Conservation (phyloP, 1,140 invertebrate species). For the Zophobas morio region DNA sequence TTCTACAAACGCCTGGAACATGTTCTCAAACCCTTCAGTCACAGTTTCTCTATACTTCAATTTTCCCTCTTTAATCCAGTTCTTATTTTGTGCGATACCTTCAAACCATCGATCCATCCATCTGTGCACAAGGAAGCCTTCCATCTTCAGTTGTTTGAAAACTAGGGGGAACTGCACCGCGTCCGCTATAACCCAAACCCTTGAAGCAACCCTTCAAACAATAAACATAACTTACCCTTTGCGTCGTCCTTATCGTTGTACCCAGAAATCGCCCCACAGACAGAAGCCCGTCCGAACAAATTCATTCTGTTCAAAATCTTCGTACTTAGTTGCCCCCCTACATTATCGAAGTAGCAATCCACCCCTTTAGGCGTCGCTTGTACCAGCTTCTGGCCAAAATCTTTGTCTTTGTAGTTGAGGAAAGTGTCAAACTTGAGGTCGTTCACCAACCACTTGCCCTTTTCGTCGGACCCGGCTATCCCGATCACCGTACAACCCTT, state of each 20-base stretch:
- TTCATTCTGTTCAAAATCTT: slow-evolving; percentile 76
- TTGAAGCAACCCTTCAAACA: background rate
- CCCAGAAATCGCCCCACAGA: slow-evolving; percentile 77
- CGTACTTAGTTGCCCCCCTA: slow-evolving; percentile 78
- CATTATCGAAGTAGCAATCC: slow-evolving; percentile 83
- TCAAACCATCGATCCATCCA: slow-evolving; percentile 74
- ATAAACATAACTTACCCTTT: slow-evolving; percentile 59
- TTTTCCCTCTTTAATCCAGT: slow-evolving; percentile 78
- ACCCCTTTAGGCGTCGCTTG: slow-evolving; percentile 77
- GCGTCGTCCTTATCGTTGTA: slow-evolving; percentile 70
- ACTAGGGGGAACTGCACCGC: slow-evolving; percentile 65
- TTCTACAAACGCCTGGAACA: slow-evolving; percentile 76
- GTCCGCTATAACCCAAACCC: slow-evolving; percentile 67
- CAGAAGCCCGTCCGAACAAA: slow-evolving; percentile 72
- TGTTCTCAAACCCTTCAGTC: slow-evolving; percentile 77
- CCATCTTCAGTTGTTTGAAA: slow-evolving; percentile 73
- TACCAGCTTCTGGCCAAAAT: slow-evolving; percentile 71
- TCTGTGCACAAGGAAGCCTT: slow-evolving; percentile 76
- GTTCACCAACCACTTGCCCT: slow-evolving; percentile 77
- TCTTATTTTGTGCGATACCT: slow-evolving; percentile 73
- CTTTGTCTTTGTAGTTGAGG: slow-evolving; percentile 78
- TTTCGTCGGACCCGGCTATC: slow-evolving; percentile 78
- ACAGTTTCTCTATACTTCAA: slow-evolving; percentile 75
- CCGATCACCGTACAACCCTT: slow-evolving; percentile 80
- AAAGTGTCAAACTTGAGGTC: slow-evolving; percentile 77